Conservation (phyloP, 2,888 invertebrate genomes). For the Rotaria socialis region DNA sequence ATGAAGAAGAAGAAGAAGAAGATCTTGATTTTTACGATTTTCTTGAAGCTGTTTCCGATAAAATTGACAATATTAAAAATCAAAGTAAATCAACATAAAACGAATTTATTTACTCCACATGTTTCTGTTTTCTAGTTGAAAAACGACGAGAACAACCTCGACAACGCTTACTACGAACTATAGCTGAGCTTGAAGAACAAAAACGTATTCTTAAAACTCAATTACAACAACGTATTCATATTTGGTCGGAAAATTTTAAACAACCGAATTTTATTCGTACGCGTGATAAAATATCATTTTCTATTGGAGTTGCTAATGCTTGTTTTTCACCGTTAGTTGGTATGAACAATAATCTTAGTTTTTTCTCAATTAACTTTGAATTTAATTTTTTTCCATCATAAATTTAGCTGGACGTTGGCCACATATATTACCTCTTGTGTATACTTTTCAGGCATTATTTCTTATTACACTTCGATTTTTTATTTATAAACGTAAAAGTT, state of each 20-base stretch:
- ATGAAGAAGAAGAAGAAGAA: constrained; percentile 13
- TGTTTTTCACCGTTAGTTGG: constrained; percentile 16
- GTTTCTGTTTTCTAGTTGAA: not conserved
- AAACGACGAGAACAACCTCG: not conserved
- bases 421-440: constrained; percentile 12
- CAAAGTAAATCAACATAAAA: not conserved
- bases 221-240: not conserved
- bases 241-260: constrained; percentile 4
- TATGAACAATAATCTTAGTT: not conserved
- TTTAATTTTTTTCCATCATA: no score
- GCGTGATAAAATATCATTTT: constrained; percentile 33
- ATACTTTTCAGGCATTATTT: not conserved
- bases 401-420: constrained; percentile 27
- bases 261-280: constrained; percentile 5
- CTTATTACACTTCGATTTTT: constrained; percentile 8
- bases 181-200: not conserved
- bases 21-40: constrained; percentile 32
- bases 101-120: not conserved
- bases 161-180: not conserved
- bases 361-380: not conserved
- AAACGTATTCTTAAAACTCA: not conserved
- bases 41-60: not conserved
- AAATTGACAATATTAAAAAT: not conserved
- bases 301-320: constrained; percentile 22
- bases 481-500: constrained; percentile 27